Percentiles rank a stretch among this genome's conserved stretches.
Conservation (phyloP, 2,797 vertebrate species). For the Sebastiscus tertius region DNA sequence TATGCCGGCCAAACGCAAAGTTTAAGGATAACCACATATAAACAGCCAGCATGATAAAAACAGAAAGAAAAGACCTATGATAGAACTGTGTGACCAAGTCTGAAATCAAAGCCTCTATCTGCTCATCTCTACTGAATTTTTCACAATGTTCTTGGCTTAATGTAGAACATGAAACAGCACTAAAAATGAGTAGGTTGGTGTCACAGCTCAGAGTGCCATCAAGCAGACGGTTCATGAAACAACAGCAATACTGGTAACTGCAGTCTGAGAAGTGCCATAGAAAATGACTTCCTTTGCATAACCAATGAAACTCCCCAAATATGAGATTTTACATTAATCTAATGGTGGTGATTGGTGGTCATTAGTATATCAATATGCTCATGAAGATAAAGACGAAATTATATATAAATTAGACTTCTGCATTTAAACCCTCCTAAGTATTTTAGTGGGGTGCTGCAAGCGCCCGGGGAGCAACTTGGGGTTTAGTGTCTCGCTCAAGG, state of each 20-base stretch:
- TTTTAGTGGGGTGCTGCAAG: too few relatives aligned
- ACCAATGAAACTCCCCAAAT: not conserved
- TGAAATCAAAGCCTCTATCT: conserved; percentile 24
- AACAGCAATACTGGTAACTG: not conserved
- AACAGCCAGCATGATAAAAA: not conserved
- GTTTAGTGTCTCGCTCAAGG: too few relatives aligned
- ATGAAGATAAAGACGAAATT: not conserved
- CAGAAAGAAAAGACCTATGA: not conserved
- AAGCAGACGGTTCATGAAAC: not conserved
- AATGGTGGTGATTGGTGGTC: not conserved
- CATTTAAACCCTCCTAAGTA: too few relatives aligned
- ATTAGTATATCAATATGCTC: not conserved
- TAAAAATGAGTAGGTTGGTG: conserved; percentile 6
- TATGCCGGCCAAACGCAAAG: not conserved
- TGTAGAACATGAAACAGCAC: conserved; percentile 19
- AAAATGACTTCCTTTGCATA: not conserved
- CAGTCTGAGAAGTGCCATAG: not conserved
- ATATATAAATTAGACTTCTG: not conserved
- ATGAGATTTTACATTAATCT: not conserved
- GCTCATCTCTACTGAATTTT: conserved; percentile 8
- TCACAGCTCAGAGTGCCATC: not conserved
- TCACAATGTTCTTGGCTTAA: conserved; percentile 1
- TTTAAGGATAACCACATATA: conserved; percentile 12
- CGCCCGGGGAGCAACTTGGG: too few relatives aligned
- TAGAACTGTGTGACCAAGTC: not conserved